Conservation (phyloP, 2,888 invertebrate species). For the Drosophila engyochracea region DNA sequence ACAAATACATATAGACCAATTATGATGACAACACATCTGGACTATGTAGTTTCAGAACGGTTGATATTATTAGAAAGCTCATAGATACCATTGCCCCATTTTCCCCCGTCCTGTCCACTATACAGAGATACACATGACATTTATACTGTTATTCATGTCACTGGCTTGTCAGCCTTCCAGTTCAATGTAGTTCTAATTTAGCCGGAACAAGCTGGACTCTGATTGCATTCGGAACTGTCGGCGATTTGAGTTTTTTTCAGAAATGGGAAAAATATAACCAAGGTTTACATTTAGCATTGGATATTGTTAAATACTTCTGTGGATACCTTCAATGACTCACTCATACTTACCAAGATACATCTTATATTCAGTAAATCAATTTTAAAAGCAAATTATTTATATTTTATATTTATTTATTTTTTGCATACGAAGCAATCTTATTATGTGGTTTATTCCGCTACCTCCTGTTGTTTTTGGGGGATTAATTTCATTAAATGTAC, state of each 20-base stretch:
- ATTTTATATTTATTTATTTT: conserved; percentile 28
- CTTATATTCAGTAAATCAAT: too few relatives aligned
- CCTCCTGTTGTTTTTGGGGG: conserved; percentile 29
- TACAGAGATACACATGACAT: conserved; percentile 3
- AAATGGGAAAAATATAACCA: conserved; percentile 88
- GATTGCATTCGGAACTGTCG: conserved; percentile 88
- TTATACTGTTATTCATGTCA: not conserved
- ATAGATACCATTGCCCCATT: not conserved
- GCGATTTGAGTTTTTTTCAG: conserved; percentile 88
- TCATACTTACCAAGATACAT: not conserved
- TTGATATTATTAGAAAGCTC: conserved; percentile 8
- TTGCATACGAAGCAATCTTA: conserved; percentile 60
- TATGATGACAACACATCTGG: not conserved
- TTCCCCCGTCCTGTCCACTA: not conserved
- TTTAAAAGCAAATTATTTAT: conserved; percentile 1
- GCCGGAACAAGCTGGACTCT: conserved; percentile 88
- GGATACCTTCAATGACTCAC: not conserved
- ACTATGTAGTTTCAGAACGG: not conserved
- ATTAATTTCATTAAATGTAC: conserved; percentile 66
- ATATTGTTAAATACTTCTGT: conserved; percentile 82
- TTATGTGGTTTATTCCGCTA: conserved; percentile 45
- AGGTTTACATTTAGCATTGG: conserved; percentile 86
- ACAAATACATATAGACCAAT: not conserved
- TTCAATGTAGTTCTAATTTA: conserved; percentile 7
- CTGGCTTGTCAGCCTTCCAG: conserved; percentile 13